A percentile compares a stretch with the other conserved stretches of the same genome.
phyloP scores from a whole-genome alignment of 2,888 invertebrate genomes.

The Platycnemis pennipes region DNA sequence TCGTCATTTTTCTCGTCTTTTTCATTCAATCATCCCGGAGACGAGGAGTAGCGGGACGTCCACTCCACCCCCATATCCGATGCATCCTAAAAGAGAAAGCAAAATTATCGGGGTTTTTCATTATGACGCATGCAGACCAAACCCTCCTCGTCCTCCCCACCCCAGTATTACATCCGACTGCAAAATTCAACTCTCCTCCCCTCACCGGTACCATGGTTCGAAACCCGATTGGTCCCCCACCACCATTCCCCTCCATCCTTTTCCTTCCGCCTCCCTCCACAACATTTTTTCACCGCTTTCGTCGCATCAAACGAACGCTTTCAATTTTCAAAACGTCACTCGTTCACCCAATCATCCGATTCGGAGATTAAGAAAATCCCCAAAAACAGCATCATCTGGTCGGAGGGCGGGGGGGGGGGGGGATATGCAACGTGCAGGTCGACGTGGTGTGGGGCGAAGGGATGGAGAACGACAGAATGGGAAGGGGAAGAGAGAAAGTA shows the following conservation, averaged over 20 bases:
- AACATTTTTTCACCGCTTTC: not conserved
- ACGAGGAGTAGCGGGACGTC: not conserved
- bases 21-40: not conserved
- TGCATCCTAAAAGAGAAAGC: conserved; percentile 9
- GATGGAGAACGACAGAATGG: not conserved
- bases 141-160: not conserved
- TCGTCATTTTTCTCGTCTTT: not conserved
- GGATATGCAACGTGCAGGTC: not conserved
- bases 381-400: not conserved
- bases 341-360: conserved; percentile 51
- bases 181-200: not conserved
- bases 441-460: not conserved
- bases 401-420: not conserved
- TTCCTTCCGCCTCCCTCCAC: not conserved
- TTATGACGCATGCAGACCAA: not conserved
- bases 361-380: conserved; percentile 67
- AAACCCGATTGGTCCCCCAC: no score
- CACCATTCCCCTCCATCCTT: not conserved
- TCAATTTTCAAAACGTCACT: conserved; percentile 60
- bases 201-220: no score
- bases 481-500: not conserved
- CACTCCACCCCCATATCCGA: not conserved
- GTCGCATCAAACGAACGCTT: conserved; percentile 52
- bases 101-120: conserved; percentile 1
- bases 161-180: not conserved